phyloP scores from a whole-genome alignment of 2,888 invertebrate species.

The Sminthurides aquaticus region DNA sequence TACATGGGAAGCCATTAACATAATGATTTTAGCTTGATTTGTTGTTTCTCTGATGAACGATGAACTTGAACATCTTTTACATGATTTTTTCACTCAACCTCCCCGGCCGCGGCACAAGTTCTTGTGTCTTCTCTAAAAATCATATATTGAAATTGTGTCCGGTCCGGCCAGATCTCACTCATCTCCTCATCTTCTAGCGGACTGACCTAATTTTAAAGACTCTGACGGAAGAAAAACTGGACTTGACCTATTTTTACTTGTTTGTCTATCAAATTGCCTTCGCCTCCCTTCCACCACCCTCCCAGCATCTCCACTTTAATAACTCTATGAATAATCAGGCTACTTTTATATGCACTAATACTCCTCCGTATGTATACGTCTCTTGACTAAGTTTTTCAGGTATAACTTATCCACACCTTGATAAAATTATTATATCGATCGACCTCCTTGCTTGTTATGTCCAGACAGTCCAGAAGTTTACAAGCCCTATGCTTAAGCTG shows the following conservation, averaged over 20 bases:
- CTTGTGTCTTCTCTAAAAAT: background rate
- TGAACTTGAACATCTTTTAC: slow-evolving; percentile 24
- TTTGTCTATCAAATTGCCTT: slow-evolving; percentile 20
- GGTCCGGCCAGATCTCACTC: no score
- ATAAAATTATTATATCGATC: slow-evolving; percentile 4
- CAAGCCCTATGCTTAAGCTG: no score
- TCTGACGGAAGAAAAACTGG: slow-evolving; percentile 26
- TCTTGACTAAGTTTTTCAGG: background rate
- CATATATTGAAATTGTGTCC: background rate
- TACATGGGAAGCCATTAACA: slow-evolving; percentile 22
- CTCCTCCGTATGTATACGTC: background rate
- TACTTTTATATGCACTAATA: background rate
- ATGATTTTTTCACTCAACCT: slow-evolving; percentile 16
- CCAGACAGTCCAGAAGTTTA: no score
- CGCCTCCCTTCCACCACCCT: background rate
- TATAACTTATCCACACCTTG: slow-evolving; percentile 1
- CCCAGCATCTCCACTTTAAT: background rate
- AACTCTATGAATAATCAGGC: background rate
- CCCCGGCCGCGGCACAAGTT: no score
- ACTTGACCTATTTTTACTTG: slow-evolving; percentile 27
- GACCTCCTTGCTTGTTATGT: background rate
- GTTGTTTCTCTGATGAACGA: slow-evolving; percentile 23
- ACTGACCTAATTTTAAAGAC: slow-evolving; percentile 22
- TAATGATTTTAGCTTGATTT: slow-evolving; percentile 26
- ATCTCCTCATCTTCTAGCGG: background rate